Percentiles rank a stretch among this genome's conserved stretches.
These are phyloP conservation scores for Anoplius nigerrimus DNA, from an alignment of 2,888 invertebrate genomes.

Conservation along the genomic window DNA sequence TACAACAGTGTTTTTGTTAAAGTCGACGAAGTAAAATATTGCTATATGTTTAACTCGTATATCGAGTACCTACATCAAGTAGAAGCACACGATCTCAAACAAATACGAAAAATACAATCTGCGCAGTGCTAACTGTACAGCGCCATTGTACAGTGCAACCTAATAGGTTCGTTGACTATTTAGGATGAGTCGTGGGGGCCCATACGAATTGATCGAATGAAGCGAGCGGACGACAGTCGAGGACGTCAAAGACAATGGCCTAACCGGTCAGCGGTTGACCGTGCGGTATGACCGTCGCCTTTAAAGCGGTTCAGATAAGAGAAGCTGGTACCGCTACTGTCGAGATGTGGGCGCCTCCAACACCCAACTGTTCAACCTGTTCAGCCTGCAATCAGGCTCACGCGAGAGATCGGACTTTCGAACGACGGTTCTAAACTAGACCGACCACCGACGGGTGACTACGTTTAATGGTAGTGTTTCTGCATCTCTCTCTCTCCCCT, in stretches of 20 bases:
- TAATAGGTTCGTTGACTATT: too few relatives aligned
- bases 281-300: conserved; percentile 25
- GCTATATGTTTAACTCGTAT: too few relatives aligned
- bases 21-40: too few relatives aligned
- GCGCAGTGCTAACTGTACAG: too few relatives aligned
- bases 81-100: too few relatives aligned
- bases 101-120: too few relatives aligned
- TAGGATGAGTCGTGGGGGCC: too few relatives aligned
- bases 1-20: too few relatives aligned
- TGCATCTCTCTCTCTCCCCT: conserved; percentile 4
- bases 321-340: conserved; percentile 57
- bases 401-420: conserved; percentile 48
- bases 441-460: conserved; percentile 39
- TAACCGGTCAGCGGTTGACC: conserved; percentile 18
- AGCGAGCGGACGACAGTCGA: conserved; percentile 12
- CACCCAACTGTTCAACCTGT: conserved; percentile 63
- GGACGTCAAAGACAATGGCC: conserved; percentile 25
- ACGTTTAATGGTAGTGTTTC: conserved; percentile 45
- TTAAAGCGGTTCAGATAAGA: conserved; percentile 44
- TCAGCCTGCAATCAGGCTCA: conserved; percentile 61
- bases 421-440: conserved; percentile 55
- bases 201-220: too few relatives aligned
- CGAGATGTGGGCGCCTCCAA: conserved; percentile 54
- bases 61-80: too few relatives aligned
- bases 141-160: too few relatives aligned